Evolutionary conservation across 1,140 invertebrate species (phyloP), one percentile per base, ranked within the genome.

Genomic region (Diachasmimorpha longicaudata): DNA sequence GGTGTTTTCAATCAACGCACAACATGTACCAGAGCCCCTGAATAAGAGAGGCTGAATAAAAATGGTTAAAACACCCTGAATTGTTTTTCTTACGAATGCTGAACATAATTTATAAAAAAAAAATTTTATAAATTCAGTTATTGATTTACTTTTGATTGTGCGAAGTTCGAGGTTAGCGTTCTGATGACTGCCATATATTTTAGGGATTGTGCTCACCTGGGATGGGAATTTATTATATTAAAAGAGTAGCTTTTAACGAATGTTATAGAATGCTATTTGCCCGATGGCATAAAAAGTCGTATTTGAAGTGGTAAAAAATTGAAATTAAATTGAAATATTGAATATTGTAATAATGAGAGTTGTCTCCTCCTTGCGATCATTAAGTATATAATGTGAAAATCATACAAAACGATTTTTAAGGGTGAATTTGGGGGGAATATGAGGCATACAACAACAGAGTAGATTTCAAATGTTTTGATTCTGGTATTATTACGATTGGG

Each of bases 181-280:
- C 79, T 77, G 78, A 83, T 84, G 79, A 88, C 85, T 87, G 85
- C 84, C 85, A 87, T 83, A 84, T 84, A 85, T 85, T 86, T 87
- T 87, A 86, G 81, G 79, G 79, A 79, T 79, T 82, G 84, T 84
- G 83, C 86, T 88, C 85, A 86, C 85, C 86, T 88, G 86, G 86
- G 84, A 87, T 81, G 14, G 14, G 31, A 78, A 81, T 77, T 80
- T 80, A 87, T 83, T 83, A 84, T 83, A 85, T 81, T 76, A 63
- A 77, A 75, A 55, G 68, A 70, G 55, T 86, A 86, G 85, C 83
- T 87, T 88, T 86, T 87, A 87, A 85, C 80, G 80, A 84, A 85
- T 87, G 82, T 86, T 88, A 84, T 85, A 84, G 79, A 82, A 63
- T 83, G 79, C 76, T 79, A 36, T 66, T 78, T 79, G 75, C 77